phyloP scores from a whole-genome alignment of 2,797 vertebrate genomes.

The Arrhamphus sclerolepis region DNA sequence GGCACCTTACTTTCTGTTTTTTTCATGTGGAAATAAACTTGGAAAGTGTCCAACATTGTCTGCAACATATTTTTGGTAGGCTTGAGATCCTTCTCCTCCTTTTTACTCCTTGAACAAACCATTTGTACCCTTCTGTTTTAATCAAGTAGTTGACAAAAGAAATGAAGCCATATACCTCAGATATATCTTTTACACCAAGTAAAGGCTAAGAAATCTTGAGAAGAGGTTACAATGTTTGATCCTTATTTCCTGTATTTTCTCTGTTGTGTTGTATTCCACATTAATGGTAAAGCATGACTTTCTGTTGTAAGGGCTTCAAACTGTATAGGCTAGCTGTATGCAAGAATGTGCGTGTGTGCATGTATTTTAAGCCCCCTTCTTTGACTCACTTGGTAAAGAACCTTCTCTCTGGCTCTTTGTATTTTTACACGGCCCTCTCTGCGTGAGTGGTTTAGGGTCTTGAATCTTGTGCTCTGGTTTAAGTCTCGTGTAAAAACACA shows the following conservation, averaged over 20 bases:
- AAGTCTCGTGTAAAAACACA: constrained; percentile 60
- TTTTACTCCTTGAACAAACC: constrained; percentile 20
- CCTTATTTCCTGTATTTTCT: constrained; percentile 48
- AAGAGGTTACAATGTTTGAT: constrained; percentile 43
- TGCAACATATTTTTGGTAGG: constrained; percentile 21
- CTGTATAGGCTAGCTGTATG: constrained; percentile 33
- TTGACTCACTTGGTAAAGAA: constrained; percentile 11
- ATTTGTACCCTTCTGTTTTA: constrained; percentile 37
- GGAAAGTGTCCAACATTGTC: constrained; percentile 19
- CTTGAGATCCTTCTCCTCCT: constrained; percentile 7
- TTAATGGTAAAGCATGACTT: constrained; percentile 57
- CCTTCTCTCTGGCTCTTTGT: constrained; percentile 42
- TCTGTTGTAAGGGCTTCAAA: constrained; percentile 68
- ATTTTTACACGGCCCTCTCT: constrained; percentile 38
- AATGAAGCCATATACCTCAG: constrained; percentile 77
- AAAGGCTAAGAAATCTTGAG: constrained; percentile 42
- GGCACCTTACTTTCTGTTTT: constrained; percentile 10
- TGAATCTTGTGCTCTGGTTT: constrained; percentile 50
- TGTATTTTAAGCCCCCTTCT: constrained; percentile 23
- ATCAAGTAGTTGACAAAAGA: constrained; percentile 52
- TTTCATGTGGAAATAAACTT: constrained; percentile 9
- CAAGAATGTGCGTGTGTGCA: constrained; percentile 9
- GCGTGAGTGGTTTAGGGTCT: constrained; percentile 43
- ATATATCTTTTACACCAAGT: constrained; percentile 52
- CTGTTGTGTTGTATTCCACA: constrained; percentile 55